Base-by-base conservation (phyloP, 2,888 invertebrate genomes). In the Ochropleura plecta region DNA sequence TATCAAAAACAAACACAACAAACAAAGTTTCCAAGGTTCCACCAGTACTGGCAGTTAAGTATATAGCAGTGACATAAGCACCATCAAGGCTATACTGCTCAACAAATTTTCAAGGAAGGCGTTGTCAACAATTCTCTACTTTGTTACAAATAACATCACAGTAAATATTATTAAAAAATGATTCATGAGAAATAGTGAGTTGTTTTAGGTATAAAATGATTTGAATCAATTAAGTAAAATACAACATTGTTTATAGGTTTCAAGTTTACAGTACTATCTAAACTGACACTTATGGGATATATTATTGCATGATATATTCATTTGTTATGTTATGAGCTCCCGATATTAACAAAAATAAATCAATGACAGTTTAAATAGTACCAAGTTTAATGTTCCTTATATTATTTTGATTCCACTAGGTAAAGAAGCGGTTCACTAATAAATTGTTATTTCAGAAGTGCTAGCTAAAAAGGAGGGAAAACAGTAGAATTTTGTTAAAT, bases 61-160 rank as follows among this genome's bases (percentile, higher is more conserved):
- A 67, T 67, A 69, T 55, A 7, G 62, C 10, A 68, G 49, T 80
- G 80, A 83, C 84, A 73, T 73, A 78, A 74, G 42, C 68, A 70
- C 30, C 5, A n/a, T 53, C 53, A 78, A 78, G 78, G 70, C 48
- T 68, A 49, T 42, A 62, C 51, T 68, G 57, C 82, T 77, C 60
- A 62, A 51, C 60, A 55, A 49, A 65, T 60, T 53, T 53, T 44
- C 59, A 59, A 59, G 14, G 44, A 14, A 40, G 44, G 60, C 55
- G 57, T 63, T 63, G 62, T 78, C 9, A 51, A 46, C 40, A 8
- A n/a, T 53, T 57, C 55, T 18, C 18, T 53, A 64, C 55, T 81
- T 40, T 68, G 77, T 64, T 42, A 57, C 5, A 5, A 48, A 62
- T 49, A 51, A 57, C 7, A 53, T 20, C n/a, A 59, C 18, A 3